Base-by-base conservation (phyloP, 30 jellyfish, hydroid and myxozoan genomes). In the Cassiopea andromeda region DNA sequence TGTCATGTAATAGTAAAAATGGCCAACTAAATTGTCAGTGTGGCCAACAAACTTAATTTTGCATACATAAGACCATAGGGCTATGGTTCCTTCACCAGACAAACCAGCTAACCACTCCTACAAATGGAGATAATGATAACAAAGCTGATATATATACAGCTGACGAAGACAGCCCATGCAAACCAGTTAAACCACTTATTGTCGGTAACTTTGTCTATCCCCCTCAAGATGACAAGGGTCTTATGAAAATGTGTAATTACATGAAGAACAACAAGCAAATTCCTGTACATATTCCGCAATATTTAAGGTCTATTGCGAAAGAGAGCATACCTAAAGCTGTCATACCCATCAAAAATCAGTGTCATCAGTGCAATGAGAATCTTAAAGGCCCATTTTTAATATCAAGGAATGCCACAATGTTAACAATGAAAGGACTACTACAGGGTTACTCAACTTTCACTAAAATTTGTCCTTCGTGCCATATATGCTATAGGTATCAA, bases 401-500 rank as follows among this genome's bases (percentile, higher is more conserved):
- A 3, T 54, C 12, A 10, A 54, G 12, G 12, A 54, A 54, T 54
- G 64, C 64, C 12, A 54, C 10, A 10, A 10, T 54, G 0, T 54
- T 54, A 10, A 54, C 64, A 54, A 54, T 54, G 64, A 54, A 54
- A 6, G 64, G 64, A 10, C 7, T 54, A 54, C 64, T 54, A 54
- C 64, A 54, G 0, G 64, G 64, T 10, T 54, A 54, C 0, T 6
- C 64, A 54, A 54, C 64, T 10, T 54, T 54, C 12, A 54, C 12
- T 54, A 54, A 54, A 54, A 54, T 54, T 54, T 54, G 64, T 10
- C 64, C 64, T 54, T 6, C 0, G 7, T 92, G 98, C 69, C 44
- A 68, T 4, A 77, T 69, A 57, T 78, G n/a, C 68, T 86, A 85
- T 66, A 70, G 98, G 66, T 92, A 92, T 59, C 93, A 92, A 58